Conservation (phyloP, 1,140 invertebrate species). For the Nilaparvata lugens region DNA sequence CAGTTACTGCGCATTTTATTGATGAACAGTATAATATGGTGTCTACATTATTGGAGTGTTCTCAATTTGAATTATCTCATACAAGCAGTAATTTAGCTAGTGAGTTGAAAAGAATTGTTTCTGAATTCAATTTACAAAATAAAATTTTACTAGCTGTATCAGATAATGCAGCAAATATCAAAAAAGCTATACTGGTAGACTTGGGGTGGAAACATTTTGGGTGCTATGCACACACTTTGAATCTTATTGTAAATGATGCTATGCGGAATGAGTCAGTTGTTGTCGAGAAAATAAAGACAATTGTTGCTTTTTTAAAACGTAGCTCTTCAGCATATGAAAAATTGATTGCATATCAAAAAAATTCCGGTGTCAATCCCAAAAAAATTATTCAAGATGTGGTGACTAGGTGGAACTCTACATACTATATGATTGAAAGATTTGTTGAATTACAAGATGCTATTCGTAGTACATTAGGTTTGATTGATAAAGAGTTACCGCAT, state of each 20-base stretch:
- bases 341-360: not conserved
- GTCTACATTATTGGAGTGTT: constrained; percentile 16
- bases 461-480: constrained; percentile 28
- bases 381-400: constrained; percentile 29
- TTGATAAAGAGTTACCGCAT: constrained; percentile 29
- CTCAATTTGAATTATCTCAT: not conserved
- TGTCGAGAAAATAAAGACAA: constrained; percentile 1
- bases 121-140: constrained; percentile 25
- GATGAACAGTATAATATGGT: constrained; percentile 18
- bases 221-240: constrained; percentile 23
- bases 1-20: constrained; percentile 24
- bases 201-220: constrained; percentile 20
- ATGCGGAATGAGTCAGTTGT: not conserved
- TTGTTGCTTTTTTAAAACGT: constrained; percentile 1
- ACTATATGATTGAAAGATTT: constrained; percentile 34
- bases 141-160: constrained; percentile 26
- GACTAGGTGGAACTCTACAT: constrained; percentile 33
- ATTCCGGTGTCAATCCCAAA: constrained; percentile 12
- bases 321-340: not conserved
- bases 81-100: not conserved
- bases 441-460: constrained; percentile 24
- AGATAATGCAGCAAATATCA: constrained; percentile 25
- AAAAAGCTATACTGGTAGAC: constrained; percentile 5
- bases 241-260: constrained; percentile 17
- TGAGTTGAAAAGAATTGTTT: constrained; percentile 18